phyloP scores from a whole-genome alignment of 2,888 invertebrate genomes.

The Drosophila siamana region DNA sequence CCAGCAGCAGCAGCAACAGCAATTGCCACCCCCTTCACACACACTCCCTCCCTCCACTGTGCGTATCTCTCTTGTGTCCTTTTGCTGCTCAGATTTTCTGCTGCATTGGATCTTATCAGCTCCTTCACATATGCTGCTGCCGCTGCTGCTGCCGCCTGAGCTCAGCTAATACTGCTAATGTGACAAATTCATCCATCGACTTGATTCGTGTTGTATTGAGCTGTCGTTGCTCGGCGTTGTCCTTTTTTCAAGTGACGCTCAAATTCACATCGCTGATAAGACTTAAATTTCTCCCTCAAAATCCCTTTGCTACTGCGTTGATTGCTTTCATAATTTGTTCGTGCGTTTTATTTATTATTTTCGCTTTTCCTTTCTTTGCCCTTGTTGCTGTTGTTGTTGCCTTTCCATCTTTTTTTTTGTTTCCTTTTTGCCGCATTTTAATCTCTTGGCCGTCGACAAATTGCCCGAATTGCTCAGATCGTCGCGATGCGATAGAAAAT shows the following conservation, averaged over 20 bases:
- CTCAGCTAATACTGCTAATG: conserved; percentile 66
- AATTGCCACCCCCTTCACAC: conserved; percentile 4
- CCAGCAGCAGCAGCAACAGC: conserved; percentile 10
- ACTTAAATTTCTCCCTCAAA: conserved; percentile 30
- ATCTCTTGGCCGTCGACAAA: conserved; percentile 63
- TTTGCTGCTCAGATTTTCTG: conserved; percentile 71
- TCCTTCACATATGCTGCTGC: conserved; percentile 67
- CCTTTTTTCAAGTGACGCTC: conserved; percentile 69
- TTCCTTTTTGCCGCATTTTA: conserved; percentile 49
- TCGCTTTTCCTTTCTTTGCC: conserved; percentile 32
- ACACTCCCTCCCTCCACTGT: background rate
- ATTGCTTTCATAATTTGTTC: conserved; percentile 63
- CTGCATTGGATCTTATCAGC: conserved; percentile 74
- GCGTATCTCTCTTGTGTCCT: background rate
- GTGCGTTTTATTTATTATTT: conserved; percentile 60
- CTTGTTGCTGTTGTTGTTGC: conserved; percentile 14
- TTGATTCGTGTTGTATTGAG: conserved; percentile 25
- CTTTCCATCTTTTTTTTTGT: conserved; percentile 8
- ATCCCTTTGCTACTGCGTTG: conserved; percentile 27
- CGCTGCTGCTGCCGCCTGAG: background rate
- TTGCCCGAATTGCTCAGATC: conserved; percentile 53
- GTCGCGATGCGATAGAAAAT: conserved; percentile 62
- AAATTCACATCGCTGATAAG: conserved; percentile 76
- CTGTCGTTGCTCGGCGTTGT: conserved; percentile 36
- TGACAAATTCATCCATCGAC: conserved; percentile 76